Conservation (phyloP, 2,888 invertebrate genomes). For the Sinohyriopsis cumingii region DNA sequence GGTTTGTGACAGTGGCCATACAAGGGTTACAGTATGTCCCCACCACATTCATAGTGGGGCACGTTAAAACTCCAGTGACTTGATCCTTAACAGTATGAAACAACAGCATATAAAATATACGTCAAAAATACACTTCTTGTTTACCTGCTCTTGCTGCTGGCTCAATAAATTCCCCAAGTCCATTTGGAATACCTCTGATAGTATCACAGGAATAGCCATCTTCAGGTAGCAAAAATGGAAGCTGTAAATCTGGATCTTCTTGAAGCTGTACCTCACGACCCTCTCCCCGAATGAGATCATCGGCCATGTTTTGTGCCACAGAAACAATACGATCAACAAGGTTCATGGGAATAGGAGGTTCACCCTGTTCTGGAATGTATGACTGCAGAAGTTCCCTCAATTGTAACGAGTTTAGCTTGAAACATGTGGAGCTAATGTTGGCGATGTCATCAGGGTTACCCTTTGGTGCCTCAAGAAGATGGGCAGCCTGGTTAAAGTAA, state of each 20-base stretch:
- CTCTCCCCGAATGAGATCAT: constrained; percentile 86
- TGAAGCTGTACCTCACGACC: constrained; percentile 92
- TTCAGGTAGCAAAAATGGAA: constrained; percentile 94
- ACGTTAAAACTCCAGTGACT: no score
- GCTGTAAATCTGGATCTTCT: constrained; percentile 87
- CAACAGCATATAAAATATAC: no score
- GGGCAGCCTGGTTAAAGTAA: constrained; percentile 81
- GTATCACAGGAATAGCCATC: constrained; percentile 99
- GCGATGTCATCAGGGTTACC: constrained; percentile 90
- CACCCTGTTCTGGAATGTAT: constrained; percentile 80
- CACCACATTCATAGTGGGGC: no score
- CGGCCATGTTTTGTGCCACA: constrained; percentile 77
- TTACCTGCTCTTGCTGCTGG: constrained; percentile 51
- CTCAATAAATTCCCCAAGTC: constrained; percentile 68
- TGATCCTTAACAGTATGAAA: no score
- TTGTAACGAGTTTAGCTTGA: constrained; percentile 96
- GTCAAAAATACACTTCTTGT: neutral
- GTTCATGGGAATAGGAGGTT: constrained; percentile 77
- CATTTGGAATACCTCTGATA: constrained; percentile 90
- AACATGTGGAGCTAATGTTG: constrained; percentile 91
- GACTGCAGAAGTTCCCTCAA: constrained; percentile 88
- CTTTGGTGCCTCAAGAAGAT: constrained; percentile 86
- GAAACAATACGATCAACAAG: constrained; percentile 73
- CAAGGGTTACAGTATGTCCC: no score
- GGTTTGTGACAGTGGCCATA: no score